Evolutionary conservation across 92 coral and sea anemone species (phyloP).

Genomic region (Pocillopora grandis): DNA sequence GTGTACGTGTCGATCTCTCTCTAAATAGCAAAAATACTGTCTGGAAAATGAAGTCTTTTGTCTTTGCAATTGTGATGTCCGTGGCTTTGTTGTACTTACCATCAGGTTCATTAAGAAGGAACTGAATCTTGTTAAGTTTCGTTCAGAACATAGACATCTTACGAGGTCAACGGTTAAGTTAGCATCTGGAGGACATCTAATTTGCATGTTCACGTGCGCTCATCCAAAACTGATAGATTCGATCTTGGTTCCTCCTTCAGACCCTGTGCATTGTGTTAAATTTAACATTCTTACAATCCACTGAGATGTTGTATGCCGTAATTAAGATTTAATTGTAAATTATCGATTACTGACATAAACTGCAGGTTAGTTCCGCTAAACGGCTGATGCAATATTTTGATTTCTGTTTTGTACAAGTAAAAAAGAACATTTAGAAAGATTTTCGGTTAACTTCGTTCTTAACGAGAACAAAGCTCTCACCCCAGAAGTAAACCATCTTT

Average conservation of each 20-base stretch:
- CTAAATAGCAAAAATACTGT: neutral
- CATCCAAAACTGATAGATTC: neutral
- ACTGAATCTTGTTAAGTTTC: neutral
- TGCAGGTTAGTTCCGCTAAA: neutral
- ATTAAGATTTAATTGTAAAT: neutral
- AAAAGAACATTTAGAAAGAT: no score
- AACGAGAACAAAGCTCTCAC: no score
- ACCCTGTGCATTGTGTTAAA: no score
- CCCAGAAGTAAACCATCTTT: no score
- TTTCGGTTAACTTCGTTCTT: no score
- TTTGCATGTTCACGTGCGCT: neutral
- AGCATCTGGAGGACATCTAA: neutral
- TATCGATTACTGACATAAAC: neutral
- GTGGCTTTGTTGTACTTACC: neutral
- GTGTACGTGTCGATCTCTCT: neutral
- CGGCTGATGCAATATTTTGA: conserved; percentile 33
- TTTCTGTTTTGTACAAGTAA: neutral
- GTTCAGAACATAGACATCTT: neutral
- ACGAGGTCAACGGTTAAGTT: neutral
- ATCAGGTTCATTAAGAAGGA: neutral
- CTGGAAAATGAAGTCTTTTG: neutral
- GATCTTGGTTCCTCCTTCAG: neutral
- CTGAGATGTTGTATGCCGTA: neutral
- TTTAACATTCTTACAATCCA: neutral
- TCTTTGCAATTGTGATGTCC: neutral